Conservation (phyloP, 2,113 vertebrate species). For the Ctenomys sociabilis region DNA sequence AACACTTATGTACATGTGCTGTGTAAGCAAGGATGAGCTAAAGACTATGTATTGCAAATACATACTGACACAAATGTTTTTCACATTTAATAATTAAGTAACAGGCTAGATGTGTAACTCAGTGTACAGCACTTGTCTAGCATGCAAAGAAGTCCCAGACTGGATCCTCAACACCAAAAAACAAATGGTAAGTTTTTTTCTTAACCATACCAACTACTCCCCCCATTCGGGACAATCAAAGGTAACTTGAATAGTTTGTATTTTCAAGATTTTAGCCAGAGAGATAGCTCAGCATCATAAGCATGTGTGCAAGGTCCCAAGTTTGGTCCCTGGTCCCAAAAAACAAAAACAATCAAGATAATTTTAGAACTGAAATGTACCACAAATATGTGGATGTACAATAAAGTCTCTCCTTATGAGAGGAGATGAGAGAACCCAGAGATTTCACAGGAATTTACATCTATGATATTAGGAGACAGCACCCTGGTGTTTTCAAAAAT, state of each 20-base stretch:
- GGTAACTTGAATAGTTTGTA: not conserved
- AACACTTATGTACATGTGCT: not conserved
- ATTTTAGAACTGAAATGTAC: slow-evolving; percentile 29
- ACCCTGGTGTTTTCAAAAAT: not conserved
- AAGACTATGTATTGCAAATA: not conserved
- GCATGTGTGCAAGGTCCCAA: too few relatives aligned
- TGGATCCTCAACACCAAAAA: not conserved
- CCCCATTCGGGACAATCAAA: not conserved
- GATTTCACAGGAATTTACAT: not conserved
- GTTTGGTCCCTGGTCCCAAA: too few relatives aligned
- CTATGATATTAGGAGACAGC: not conserved
- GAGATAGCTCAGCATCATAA: too few relatives aligned
- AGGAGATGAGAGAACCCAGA: not conserved
- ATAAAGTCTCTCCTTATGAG: not conserved
- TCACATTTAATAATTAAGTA: not conserved
- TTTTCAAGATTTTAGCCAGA: not conserved
- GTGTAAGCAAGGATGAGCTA: not conserved
- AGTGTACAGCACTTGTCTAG: not conserved
- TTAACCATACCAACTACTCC: not conserved
- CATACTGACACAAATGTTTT: not conserved
- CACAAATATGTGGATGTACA: not conserved
- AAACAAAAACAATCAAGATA: not conserved
- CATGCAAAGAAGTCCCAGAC: not conserved
- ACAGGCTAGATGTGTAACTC: not conserved
- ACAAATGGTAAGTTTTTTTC: not conserved